Conservation (phyloP, 2,113 vertebrate species). For the Trochalopteron elliotii region DNA sequence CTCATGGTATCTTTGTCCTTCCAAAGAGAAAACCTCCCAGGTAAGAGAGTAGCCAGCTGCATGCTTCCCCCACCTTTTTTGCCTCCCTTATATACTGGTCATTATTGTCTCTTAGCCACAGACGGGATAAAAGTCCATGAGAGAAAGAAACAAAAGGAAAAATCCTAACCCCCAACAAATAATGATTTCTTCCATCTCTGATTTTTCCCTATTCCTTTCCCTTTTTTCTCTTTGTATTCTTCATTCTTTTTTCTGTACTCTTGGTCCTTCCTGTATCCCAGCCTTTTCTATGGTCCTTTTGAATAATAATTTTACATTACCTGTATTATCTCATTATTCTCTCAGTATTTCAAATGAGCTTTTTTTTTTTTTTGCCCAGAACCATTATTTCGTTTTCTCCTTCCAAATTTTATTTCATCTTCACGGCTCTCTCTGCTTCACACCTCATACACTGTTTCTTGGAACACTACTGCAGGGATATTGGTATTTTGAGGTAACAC, state of each 20-base stretch:
- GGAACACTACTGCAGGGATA: background rate
- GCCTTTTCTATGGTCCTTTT: background rate
- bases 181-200: background rate
- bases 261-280: background rate
- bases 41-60: background rate
- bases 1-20: background rate
- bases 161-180: background rate
- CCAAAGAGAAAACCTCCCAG: background rate
- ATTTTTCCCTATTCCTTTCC: background rate
- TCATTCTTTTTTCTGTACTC: background rate
- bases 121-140: background rate
- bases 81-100: background rate
- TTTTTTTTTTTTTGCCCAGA: background rate
- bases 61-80: background rate
- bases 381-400: background rate
- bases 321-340: background rate
- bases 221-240: background rate
- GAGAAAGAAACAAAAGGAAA: background rate
- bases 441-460: background rate
- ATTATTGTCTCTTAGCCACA: background rate
- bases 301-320: background rate
- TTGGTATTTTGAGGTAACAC: background rate
- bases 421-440: background rate
- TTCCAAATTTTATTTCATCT: background rate
- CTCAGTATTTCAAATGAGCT: background rate